These are phyloP conservation scores for Theodoxus fluviatilis DNA, from an alignment of 2,888 invertebrate species.

Conservation along the genomic window DNA sequence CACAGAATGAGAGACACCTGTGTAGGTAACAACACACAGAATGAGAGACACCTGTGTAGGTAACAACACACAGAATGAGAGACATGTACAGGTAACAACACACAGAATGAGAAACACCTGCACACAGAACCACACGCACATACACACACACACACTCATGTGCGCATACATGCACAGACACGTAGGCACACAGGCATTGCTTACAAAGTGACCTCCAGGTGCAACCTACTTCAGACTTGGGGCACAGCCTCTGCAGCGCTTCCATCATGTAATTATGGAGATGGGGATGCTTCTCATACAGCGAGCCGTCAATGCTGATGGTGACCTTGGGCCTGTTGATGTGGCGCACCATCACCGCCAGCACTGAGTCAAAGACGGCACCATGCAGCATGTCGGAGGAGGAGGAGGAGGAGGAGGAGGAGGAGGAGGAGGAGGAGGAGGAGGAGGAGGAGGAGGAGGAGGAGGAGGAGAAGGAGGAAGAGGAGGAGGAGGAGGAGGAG, in stretches of 20 bases:
- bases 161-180: not conserved
- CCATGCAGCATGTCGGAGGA: not conserved
- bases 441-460: not conserved
- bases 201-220: not conserved
- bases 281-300: slow-evolving; percentile 78
- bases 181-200: not conserved
- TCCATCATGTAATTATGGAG: slow-evolving; percentile 32
- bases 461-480: not conserved
- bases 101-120: not conserved
- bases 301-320: slow-evolving; percentile 61
- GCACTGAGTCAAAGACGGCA: slow-evolving; percentile 68
- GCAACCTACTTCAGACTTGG: slow-evolving; percentile 31
- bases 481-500: slow-evolving; percentile 3
- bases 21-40: too few species aligned
- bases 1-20: too few species aligned
- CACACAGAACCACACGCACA: not conserved
- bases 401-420: slow-evolving; percentile 13
- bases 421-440: not conserved
- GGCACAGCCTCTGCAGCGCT: slow-evolving; percentile 29
- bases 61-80: too few species aligned
- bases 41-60: too few species aligned
- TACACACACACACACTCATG: slow-evolving; percentile 1
- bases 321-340: slow-evolving; percentile 70
- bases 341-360: slow-evolving; percentile 74
- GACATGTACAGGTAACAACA: not conserved